Base-by-base conservation (phyloP, 1,140 invertebrate species). In the Augochlora pura region DNA sequence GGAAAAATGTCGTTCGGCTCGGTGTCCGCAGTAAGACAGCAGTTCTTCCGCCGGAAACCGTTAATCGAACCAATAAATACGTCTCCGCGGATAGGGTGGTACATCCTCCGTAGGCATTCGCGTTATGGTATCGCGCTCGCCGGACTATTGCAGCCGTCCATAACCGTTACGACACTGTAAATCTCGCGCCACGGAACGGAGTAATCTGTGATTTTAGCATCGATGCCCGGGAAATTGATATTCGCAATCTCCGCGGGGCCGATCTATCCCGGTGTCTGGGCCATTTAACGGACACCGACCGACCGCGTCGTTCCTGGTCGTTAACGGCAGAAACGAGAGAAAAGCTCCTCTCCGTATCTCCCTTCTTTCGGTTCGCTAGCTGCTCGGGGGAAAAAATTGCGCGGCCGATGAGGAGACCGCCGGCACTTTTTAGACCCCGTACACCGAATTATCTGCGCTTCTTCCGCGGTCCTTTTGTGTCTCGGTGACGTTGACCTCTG, bases 181-280 rank as follows among this genome's bases (percentile, higher is more conserved):
- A 73, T 79, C 71, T 66, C 77, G 62, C 8, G 4, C 2, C 2
- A 21, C 18, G 60, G 52, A 39, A 52, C 10, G 25, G 49, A 25
- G n/a, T 77, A 75, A 38, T 77, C 69, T 57, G 38, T 49, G 78
- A 67, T 69, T 70, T 64, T 68, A 77, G 59, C 59, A 65, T 62
- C 67, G 68, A 73, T 21, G 25, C 38, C 60, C 42, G 69, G 77
- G 71, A 81, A 86, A 84, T 86, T 86, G 68, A 87, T 81, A 84
- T 70, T 86, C 62, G 52, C 78, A 82, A 87, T 86, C 82, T 72
- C 67, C 21, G 49, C 38, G n/a, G n/a, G 66, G 18, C 27, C 68
- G 72, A 86, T 87, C 71, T 77, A 75, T 86, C 72, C 79, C 59
- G 63, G 63, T 49, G 68, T 64, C 27, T 72, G 74, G 64, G 75